Evolutionary conservation across 2,113 vertebrate genomes (phyloP).

Genomic region (Erythrocercus mccallii): DNA sequence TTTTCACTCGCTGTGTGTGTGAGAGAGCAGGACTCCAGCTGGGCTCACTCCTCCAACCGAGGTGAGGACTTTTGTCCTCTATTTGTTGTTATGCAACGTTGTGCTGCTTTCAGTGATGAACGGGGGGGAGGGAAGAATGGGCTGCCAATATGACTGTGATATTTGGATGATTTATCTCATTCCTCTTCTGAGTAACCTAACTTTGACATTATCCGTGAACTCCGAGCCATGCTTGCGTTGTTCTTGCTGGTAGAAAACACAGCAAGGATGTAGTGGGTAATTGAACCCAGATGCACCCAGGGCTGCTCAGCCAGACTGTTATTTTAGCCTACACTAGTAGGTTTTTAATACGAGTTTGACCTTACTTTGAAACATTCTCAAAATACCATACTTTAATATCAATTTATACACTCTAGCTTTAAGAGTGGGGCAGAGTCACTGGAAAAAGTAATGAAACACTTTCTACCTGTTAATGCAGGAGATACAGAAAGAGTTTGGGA

Average conservation of each 20-base stretch:
- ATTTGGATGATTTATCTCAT: slow-evolving; percentile 73
- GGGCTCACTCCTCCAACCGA: neutral
- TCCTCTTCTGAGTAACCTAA: slow-evolving; percentile 76
- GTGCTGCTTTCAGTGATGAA: neutral
- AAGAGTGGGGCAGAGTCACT: slow-evolving; percentile 31
- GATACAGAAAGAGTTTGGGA: slow-evolving; percentile 13
- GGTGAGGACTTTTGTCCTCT: slow-evolving; percentile 47
- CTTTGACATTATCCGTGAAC: slow-evolving; percentile 83
- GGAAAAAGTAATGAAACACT: slow-evolving; percentile 68
- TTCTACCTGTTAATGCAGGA: slow-evolving; percentile 57
- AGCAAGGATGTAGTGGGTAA: slow-evolving; percentile 86
- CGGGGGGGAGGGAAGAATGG: neutral
- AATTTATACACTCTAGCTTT: slow-evolving; percentile 76
- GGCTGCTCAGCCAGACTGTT: slow-evolving; percentile 84
- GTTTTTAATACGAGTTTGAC: slow-evolving; percentile 86
- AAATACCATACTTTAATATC: slow-evolving; percentile 85
- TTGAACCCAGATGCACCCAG: slow-evolving; percentile 85
- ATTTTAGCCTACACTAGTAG: slow-evolving; percentile 86
- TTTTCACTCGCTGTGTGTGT: neutral
- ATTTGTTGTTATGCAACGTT: slow-evolving; percentile 23
- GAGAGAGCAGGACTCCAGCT: neutral
- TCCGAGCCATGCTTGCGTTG: slow-evolving; percentile 73
- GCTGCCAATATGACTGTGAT: slow-evolving; percentile 23
- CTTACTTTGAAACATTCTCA: slow-evolving; percentile 87
- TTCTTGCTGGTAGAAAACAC: slow-evolving; percentile 80